Evolutionary conservation across 2,888 invertebrate species (phyloP).

Genomic region (Campoletis raptor): DNA sequence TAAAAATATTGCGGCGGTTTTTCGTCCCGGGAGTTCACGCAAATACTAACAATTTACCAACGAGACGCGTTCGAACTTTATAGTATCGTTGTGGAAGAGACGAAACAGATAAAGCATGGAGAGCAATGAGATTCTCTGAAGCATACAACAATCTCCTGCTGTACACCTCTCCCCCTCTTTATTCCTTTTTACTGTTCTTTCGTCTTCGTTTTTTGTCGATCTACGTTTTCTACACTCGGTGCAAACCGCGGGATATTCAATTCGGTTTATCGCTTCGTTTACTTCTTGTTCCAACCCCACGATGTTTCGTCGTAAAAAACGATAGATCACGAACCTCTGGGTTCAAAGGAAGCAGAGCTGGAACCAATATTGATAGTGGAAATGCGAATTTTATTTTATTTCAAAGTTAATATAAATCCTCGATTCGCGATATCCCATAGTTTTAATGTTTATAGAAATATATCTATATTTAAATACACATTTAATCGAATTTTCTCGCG

Average conservation of each 20-base stretch:
- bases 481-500: background rate
- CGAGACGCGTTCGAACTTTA: slow-evolving; percentile 51
- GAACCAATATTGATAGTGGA: slow-evolving; percentile 33
- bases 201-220: slow-evolving; percentile 29
- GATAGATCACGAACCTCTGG: slow-evolving; percentile 5
- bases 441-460: background rate
- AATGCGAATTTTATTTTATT: slow-evolving; percentile 45
- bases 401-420: slow-evolving; percentile 16
- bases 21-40: background rate
- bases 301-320: slow-evolving; percentile 35
- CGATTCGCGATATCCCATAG: background rate
- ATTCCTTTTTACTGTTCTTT: slow-evolving; percentile 3
- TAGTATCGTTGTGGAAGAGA: slow-evolving; percentile 17
- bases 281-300: slow-evolving; percentile 32
- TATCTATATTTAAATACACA: background rate
- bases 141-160: slow-evolving; percentile 4
- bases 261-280: slow-evolving; percentile 49
- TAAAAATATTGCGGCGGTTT: background rate
- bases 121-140: slow-evolving; percentile 11
- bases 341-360: background rate
- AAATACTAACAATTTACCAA: slow-evolving; percentile 56
- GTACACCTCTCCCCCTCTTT: slow-evolving; percentile 22
- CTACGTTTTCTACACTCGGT: background rate
- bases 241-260: slow-evolving; percentile 34
- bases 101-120: background rate